Percentiles rank a stretch among this genome's conserved stretches.
Evolutionary conservation across 2,113 vertebrate genomes (phyloP).

Genomic region (Oryzias javanicus): DNA sequence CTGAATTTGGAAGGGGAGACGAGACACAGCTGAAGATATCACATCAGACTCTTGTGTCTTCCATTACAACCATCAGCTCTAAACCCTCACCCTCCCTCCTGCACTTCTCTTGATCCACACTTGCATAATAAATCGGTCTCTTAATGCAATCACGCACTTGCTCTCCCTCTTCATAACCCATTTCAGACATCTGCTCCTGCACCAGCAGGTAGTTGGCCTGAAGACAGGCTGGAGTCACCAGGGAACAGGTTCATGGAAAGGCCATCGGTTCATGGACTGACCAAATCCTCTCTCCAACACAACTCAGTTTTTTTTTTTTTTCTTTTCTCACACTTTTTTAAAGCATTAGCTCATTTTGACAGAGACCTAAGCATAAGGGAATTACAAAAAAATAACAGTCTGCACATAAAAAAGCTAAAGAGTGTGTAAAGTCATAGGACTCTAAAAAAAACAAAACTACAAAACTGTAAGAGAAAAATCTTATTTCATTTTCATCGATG

Average conservation of each 20-base stretch:
- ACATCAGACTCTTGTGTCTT: constrained; percentile 52
- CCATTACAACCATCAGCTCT: constrained; percentile 45
- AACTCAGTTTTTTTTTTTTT: not conserved
- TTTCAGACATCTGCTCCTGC: constrained; percentile 68
- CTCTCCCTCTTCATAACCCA: constrained; percentile 24
- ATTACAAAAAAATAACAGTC: constrained; percentile 36
- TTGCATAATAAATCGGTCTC: constrained; percentile 59
- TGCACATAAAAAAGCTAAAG: constrained; percentile 55
- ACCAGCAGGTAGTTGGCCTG: constrained; percentile 71
- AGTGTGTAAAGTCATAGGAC: constrained; percentile 60
- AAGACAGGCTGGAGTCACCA: constrained; percentile 57
- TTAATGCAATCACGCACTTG: constrained; percentile 43
- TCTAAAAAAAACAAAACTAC: constrained; percentile 57
- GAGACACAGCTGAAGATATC: constrained; percentile 43
- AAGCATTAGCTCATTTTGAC: constrained; percentile 38
- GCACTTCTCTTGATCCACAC: constrained; percentile 44
- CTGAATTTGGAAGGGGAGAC: constrained; percentile 46
- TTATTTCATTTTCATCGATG: constrained; percentile 50
- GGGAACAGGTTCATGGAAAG: constrained; percentile 69
- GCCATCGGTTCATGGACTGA: constrained; percentile 63
- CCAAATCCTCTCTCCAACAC: constrained; percentile 22
- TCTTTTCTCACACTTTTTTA: constrained; percentile 7
- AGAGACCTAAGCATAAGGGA: constrained; percentile 12
- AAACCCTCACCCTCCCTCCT: constrained; percentile 12
- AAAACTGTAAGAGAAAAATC: constrained; percentile 51